Evolutionary conservation across 2,113 vertebrate genomes (phyloP).

Genomic region (Rhineura floridana): DNA sequence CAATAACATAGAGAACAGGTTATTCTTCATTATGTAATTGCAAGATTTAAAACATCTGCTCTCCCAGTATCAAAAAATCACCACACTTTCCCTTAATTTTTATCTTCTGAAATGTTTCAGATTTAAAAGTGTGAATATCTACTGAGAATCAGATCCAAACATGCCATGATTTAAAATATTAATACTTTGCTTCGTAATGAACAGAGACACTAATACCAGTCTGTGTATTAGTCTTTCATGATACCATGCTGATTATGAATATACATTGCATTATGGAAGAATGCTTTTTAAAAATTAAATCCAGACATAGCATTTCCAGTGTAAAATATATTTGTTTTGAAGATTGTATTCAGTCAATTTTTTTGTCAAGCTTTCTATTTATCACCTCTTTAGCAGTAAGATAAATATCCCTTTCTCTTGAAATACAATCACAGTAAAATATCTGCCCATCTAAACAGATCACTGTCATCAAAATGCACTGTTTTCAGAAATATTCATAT

Average conservation of each 20-base stretch:
- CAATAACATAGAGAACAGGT: background rate
- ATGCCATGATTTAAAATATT: slow-evolving; percentile 22
- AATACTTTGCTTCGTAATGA: slow-evolving; percentile 43
- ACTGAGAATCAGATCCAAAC: slow-evolving; percentile 38
- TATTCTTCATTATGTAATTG: background rate
- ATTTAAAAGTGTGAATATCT: slow-evolving; percentile 30
- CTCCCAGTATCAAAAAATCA: background rate
- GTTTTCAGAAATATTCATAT: slow-evolving; percentile 70
- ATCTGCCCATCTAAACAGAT: slow-evolving; percentile 61
- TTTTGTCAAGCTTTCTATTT: slow-evolving; percentile 58
- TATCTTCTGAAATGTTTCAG: slow-evolving; percentile 41
- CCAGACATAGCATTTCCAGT: slow-evolving; percentile 30
- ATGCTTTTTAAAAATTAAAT: slow-evolving; percentile 37
- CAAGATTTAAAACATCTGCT: background rate
- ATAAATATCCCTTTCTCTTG: slow-evolving; percentile 43
- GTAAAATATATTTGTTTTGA: slow-evolving; percentile 50
- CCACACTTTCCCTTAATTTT: slow-evolving; percentile 33
- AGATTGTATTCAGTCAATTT: slow-evolving; percentile 38
- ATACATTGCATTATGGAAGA: slow-evolving; percentile 47
- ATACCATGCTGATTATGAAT: slow-evolving; percentile 9
- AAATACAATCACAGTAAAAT: slow-evolving; percentile 63
- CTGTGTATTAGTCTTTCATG: slow-evolving; percentile 59
- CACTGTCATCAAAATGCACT: slow-evolving; percentile 63
- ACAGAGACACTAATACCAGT: slow-evolving; percentile 33
- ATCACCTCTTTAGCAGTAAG: slow-evolving; percentile 42